Base-by-base conservation (phyloP, 2,113 vertebrate genomes). In the Oxyruncus cristatus region DNA sequence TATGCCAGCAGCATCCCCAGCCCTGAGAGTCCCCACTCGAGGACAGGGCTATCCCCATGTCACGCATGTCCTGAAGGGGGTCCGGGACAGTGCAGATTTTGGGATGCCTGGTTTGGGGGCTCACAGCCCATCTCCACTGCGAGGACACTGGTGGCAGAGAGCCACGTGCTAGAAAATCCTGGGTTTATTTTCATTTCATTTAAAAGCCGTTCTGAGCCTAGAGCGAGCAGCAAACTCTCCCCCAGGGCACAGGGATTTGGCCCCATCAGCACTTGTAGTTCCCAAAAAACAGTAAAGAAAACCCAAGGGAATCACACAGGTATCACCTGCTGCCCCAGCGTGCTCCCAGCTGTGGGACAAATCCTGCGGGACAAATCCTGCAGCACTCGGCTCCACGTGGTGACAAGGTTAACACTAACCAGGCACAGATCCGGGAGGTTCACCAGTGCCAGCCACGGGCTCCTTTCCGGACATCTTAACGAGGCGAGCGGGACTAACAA, bases 351-450 rank as follows among this genome's bases (percentile, higher is more conserved):
- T 65, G 65, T 3, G 8, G 63, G 50, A 81, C 30, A 58, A 55
- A 66, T 37, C 77, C 71, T 9, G 42, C 0, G 0, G 67, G 65
- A 70, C 17, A 70, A 46, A 92, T 71, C 77, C 89, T 28, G 56
- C 4, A 2, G 71, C 24, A 5, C 47, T n/a, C 3, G 0, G 61
- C 46, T 87, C 78, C 22, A 0, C 1, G 0, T 0, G 0, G 78
- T 37, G 65, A 42, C 11, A 3, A 53, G 33, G 42, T 6, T 15
- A 42, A 66, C 76, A 46, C 0, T 0, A 52, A 44, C 39, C 68
- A 46, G 87, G 35, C 56, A 39, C 35, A 6, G 42, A n/a, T 11
- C 66, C 0, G 0, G n/a, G 35, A 41, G 5, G 0, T 20, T 62
- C 44, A 44, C 75, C 11, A 2, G 67, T 16, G 77, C 59, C 91